Evolutionary conservation across 2,113 vertebrate genomes (phyloP), one percentile per base, ranked within the genome.

Genomic region (Chionodraco myersi): DNA sequence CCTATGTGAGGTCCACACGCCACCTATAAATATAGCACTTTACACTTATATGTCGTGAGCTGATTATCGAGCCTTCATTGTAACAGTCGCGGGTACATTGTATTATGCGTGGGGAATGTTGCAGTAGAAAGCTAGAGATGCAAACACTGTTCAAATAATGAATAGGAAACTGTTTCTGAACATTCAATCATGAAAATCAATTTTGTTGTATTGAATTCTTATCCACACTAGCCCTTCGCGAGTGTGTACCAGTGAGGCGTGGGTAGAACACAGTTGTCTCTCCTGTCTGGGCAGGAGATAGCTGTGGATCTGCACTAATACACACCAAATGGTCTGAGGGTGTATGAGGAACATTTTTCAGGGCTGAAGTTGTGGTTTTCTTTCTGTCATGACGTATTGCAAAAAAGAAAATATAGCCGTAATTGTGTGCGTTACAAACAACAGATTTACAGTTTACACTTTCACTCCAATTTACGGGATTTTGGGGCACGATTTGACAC

Each of bases 101-200:
- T 26, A 3, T 26, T 26, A 3, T 26, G 26, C 26, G 26, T 26
- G 26, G 26, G 2, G 26, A 26, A 3, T 26, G 26, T 26, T 26
- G 2, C 26, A 26, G 26, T 26, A 26, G 26, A 26, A 26, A 26
- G 44, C 61, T n/a, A n/a, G 61, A 61, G 61, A 59, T 1, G 16
- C 30, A 73, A 67, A 71, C 69, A 79, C 14, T 67, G 36, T 44
- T 79, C 67, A 78, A 51, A 77, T 68, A 80, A 80, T 64, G 54
- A 87, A 69, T 41, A 68, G 57, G 63, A 82, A 69, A 18, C 4
- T 5, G 72, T 53, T 71, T 74, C 30, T 47, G 72, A 57, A 54
- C n/a, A 36, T 86, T 77, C 63, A 65, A 68, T 60, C 58, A 45
- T 70, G 73, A 78, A 59, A 74, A 10, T 74, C 12, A 45, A 54